Conservation (phyloP, 2,888 invertebrate genomes). For the Neria commutata region DNA sequence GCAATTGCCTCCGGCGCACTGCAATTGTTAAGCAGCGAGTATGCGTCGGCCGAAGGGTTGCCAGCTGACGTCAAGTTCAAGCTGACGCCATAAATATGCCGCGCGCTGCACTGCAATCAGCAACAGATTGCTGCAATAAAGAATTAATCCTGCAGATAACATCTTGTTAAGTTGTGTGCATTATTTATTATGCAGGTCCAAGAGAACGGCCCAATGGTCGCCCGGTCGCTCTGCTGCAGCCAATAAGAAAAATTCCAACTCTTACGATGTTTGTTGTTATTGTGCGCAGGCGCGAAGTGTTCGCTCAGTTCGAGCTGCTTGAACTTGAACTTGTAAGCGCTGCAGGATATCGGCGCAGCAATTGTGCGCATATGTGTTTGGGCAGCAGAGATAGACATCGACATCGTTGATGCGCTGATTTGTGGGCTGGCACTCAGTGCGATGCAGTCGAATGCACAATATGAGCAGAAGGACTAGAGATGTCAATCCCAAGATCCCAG, state of each 20-base stretch:
- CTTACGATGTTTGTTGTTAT: neutral
- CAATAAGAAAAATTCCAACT: neutral
- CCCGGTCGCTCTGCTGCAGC: neutral
- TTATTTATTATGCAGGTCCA: slow-evolving; percentile 25
- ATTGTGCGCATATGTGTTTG: neutral
- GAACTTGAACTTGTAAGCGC: neutral
- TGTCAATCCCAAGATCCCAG: too few species aligned
- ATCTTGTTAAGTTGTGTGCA: slow-evolving; percentile 41
- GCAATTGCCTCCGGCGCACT: slow-evolving; percentile 41
- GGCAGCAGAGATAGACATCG: neutral
- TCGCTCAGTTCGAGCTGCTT: too few species aligned
- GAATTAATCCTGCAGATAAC: slow-evolving; percentile 37
- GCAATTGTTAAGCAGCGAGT: neutral
- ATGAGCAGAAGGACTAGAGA: too few species aligned
- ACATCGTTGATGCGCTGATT: too few species aligned
- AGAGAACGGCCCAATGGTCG: neutral
- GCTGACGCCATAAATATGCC: slow-evolving; percentile 4
- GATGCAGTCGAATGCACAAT: too few species aligned
- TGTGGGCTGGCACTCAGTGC: too few species aligned
- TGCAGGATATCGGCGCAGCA: neutral
- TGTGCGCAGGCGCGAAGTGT: neutral
- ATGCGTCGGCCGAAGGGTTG: neutral
- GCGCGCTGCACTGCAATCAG: slow-evolving; percentile 6
- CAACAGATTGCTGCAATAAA: slow-evolving; percentile 26
- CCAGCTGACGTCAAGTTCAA: neutral